These are phyloP conservation scores for Pteronotus mesoamericanus DNA, from an alignment of 2,797 vertebrate genomes.

Conservation along the genomic window DNA sequence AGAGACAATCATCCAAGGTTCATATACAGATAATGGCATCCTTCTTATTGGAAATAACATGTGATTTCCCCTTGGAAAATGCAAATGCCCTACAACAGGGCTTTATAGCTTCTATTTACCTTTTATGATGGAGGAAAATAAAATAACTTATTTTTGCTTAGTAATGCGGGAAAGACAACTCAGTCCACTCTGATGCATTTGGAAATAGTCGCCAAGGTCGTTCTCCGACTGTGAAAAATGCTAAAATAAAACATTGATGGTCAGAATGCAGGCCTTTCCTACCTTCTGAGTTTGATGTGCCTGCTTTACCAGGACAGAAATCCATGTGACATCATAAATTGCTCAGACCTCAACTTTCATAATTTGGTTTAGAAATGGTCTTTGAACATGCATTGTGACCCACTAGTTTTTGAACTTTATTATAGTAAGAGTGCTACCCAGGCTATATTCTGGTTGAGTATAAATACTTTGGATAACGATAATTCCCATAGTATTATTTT, in stretches of 20 bases:
- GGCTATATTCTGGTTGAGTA: not conserved
- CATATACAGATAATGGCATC: not conserved
- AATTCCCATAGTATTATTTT: not conserved
- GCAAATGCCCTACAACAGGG: not conserved
- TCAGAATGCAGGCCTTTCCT: not conserved
- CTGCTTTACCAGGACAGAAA: not conserved
- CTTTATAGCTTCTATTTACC: not conserved
- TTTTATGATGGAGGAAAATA: not conserved
- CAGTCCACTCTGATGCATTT: not conserved
- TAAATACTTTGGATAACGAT: not conserved
- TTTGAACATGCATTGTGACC: not conserved
- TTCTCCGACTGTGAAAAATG: not conserved
- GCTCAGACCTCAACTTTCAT: not conserved
- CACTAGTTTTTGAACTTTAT: not conserved
- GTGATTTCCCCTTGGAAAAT: not conserved
- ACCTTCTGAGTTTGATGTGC: not conserved
- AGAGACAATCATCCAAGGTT: not conserved
- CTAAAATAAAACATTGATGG: not conserved
- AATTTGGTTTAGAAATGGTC: not conserved
- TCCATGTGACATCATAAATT: not conserved
- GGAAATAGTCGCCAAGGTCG: conserved; percentile 28
- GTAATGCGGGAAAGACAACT: not conserved
- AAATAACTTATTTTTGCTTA: not conserved
- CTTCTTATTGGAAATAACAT: not conserved
- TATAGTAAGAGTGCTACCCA: not conserved